Conservation (phyloP, 2,113 vertebrate species). For the Hyla sarda region DNA sequence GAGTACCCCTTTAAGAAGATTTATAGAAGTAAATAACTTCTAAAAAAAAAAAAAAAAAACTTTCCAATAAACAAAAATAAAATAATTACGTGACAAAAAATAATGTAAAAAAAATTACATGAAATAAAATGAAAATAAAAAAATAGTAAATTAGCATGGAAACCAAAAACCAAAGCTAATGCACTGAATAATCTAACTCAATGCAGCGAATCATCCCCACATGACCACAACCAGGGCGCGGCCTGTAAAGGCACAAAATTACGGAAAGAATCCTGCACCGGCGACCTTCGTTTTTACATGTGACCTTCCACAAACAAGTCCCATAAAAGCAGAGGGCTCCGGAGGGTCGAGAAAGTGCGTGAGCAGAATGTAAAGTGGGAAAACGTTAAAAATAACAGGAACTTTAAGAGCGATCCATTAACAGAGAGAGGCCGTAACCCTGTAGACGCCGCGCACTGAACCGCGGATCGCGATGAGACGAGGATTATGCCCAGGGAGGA, state of each 20-base stretch:
- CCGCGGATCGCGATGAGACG: too few species aligned
- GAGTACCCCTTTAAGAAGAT: too few species aligned
- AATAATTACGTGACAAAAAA: too few species aligned
- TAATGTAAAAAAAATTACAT: too few species aligned
- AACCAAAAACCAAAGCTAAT: neutral
- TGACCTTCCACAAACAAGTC: neutral
- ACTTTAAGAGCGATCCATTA: neutral
- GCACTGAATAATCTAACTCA: neutral
- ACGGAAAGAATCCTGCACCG: neutral
- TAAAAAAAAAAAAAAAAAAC: too few species aligned
- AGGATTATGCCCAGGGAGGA: too few species aligned
- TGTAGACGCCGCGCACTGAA: neutral
- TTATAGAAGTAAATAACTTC: too few species aligned
- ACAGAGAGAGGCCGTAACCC: neutral
- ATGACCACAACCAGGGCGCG: neutral
- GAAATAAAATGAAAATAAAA: neutral
- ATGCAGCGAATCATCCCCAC: neutral
- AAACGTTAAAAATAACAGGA: neutral
- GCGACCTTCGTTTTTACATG: neutral
- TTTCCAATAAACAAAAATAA: too few species aligned
- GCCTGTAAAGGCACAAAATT: neutral
- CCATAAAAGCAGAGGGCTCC: neutral
- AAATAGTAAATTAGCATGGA: neutral
- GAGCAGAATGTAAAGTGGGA: slow-evolving; percentile 16
- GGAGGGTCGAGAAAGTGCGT: neutral